These are phyloP conservation scores for Pararge aegeria DNA, from an alignment of 1,140 invertebrate genomes.

Conservation along the genomic window DNA sequence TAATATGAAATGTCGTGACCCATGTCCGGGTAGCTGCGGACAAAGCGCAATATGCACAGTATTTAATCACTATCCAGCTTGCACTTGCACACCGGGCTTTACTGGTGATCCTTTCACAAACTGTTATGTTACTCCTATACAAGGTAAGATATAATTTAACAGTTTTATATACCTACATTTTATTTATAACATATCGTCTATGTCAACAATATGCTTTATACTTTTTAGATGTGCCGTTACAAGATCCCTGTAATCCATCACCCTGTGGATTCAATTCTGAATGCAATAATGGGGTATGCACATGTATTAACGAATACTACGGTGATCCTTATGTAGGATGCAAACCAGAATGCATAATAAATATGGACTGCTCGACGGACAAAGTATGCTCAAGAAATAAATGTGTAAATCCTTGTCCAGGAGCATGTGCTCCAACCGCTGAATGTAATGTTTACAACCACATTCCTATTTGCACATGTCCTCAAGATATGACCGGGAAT, in stretches of 20 bases:
- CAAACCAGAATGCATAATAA: slow-evolving; percentile 85
- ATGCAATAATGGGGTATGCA: slow-evolving; percentile 83
- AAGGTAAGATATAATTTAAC: slow-evolving; percentile 80
- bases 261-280: slow-evolving; percentile 87
- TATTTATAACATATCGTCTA: neutral
- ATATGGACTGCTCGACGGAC: slow-evolving; percentile 83
- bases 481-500: slow-evolving; percentile 81
- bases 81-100: slow-evolving; percentile 82
- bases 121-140: slow-evolving; percentile 68
- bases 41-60: slow-evolving; percentile 82
- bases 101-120: slow-evolving; percentile 84
- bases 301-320: slow-evolving; percentile 83
- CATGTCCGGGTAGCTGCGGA: slow-evolving; percentile 85
- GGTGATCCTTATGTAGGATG: slow-evolving; percentile 86
- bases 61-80: slow-evolving; percentile 83
- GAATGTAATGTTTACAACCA: slow-evolving; percentile 86
- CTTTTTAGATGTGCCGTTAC: slow-evolving; percentile 62
- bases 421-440: slow-evolving; percentile 84
- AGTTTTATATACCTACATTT: neutral
- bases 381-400: slow-evolving; percentile 85
- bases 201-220: neutral
- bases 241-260: slow-evolving; percentile 84
- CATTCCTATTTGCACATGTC: slow-evolving; percentile 85
- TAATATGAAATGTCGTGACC: slow-evolving; percentile 83
- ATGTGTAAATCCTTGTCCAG: slow-evolving; percentile 87